Conservation (phyloP, 2,797 vertebrate genomes). For the Cheirogaleus major region DNA sequence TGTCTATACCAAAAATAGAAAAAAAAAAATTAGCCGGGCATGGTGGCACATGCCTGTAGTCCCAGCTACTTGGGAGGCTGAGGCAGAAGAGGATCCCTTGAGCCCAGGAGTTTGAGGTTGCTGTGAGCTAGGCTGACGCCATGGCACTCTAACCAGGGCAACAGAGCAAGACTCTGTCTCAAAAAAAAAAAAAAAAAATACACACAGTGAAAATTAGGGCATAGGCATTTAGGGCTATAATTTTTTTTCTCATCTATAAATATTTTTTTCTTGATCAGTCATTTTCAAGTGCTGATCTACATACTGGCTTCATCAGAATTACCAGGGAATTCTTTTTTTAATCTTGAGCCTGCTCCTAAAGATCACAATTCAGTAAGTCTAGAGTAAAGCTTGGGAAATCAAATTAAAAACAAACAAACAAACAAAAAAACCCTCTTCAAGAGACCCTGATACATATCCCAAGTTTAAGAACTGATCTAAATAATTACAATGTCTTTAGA, state of each 20-base stretch:
- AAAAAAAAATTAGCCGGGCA: too few species aligned
- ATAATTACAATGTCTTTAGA: not conserved
- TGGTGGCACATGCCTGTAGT: too few species aligned
- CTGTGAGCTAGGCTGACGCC: too few species aligned
- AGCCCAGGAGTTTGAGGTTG: too few species aligned
- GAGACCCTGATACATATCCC: not conserved
- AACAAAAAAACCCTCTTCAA: not conserved
- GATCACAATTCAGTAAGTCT: not conserved
- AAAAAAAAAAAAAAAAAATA: conserved; percentile 64
- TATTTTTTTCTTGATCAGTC: not conserved
- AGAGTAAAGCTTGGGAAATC: not conserved
- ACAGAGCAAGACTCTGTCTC: too few species aligned
- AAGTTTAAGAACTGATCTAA: conserved; percentile 14
- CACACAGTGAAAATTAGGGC: not conserved
- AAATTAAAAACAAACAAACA: not conserved
- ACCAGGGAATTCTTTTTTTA: not conserved
- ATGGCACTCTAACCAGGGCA: too few species aligned
- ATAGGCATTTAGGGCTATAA: not conserved
- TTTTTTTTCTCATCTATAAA: conserved; percentile 21
- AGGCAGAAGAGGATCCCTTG: too few species aligned
- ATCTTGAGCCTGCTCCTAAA: not conserved
- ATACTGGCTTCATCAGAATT: not conserved
- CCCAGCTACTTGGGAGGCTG: too few species aligned
- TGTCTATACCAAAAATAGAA: too few species aligned
- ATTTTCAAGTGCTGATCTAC: not conserved